Evolutionary conservation across 2,113 vertebrate species (phyloP).

Genomic region (Herpetotheres cachinnans): DNA sequence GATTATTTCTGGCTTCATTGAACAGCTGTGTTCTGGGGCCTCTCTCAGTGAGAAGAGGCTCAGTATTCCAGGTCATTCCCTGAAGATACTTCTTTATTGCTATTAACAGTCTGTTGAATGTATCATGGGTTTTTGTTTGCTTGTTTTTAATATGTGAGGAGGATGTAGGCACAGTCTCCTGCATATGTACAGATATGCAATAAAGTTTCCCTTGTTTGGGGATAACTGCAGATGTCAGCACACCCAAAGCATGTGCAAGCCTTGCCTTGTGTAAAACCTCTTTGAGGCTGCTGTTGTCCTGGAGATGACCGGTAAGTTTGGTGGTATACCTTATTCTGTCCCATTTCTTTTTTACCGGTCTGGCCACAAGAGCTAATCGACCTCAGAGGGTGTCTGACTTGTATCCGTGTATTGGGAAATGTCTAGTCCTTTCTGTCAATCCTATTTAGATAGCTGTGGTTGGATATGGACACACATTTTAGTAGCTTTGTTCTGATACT

Average conservation of each 20-base stretch:
- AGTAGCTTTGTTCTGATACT: neutral
- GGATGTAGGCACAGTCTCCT: neutral
- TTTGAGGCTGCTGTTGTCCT: neutral
- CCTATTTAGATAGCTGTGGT: neutral
- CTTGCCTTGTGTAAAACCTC: neutral
- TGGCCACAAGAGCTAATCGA: accelerated
- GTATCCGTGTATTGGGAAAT: neutral
- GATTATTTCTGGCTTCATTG: neutral
- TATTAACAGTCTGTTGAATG: neutral
- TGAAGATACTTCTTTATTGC: neutral
- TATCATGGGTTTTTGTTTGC: neutral
- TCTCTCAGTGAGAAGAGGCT: neutral
- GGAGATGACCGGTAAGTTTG: neutral
- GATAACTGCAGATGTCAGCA: neutral
- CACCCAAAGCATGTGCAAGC: accelerated
- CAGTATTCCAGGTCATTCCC: neutral
- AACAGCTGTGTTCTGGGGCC: neutral
- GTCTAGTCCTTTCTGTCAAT: neutral
- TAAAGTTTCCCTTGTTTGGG: neutral
- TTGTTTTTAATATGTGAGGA: neutral
- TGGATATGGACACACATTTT: accelerated
- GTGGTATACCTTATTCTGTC: neutral
- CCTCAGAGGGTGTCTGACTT: neutral
- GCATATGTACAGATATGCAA: neutral
- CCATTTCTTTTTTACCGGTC: neutral